Conservation (phyloP, 2,888 invertebrate species). For the Pandemis cinnamomeana region DNA sequence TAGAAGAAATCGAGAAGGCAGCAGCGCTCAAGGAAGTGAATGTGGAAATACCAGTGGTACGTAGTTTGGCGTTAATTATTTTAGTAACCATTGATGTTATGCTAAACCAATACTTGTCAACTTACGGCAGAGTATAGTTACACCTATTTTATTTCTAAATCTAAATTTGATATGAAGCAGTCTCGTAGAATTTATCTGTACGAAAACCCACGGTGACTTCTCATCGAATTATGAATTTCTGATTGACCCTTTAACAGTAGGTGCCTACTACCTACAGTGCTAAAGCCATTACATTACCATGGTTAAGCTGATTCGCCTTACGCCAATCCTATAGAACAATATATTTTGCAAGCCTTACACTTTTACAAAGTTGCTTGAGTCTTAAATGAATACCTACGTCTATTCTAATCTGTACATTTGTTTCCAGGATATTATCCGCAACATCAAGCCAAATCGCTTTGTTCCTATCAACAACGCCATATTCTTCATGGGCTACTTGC, state of each 20-base stretch:
- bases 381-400: not conserved
- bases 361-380: too few species aligned
- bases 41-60: slow-evolving; percentile 20
- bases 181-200: too few species aligned
- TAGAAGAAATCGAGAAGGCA: not conserved
- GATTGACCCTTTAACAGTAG: too few species aligned
- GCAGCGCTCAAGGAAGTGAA: not conserved
- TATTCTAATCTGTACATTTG: not conserved
- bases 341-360: too few species aligned
- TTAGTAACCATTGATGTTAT: not conserved
- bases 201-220: too few species aligned
- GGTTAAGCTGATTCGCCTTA: not conserved
- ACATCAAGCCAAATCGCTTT: slow-evolving; percentile 57
- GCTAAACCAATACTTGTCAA: too few species aligned
- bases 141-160: not conserved
- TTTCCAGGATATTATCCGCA: slow-evolving; percentile 25
- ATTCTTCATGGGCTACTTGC: slow-evolving; percentile 62
- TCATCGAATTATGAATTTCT: too few species aligned
- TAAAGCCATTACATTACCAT: too few species aligned
- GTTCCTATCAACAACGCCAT: slow-evolving; percentile 67
- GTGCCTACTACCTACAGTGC: too few species aligned
- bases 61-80: not conserved
- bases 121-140: too few species aligned
- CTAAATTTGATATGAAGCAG: too few species aligned
- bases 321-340: not conserved